Percentiles rank a stretch among this genome's conserved stretches.
Conservation (phyloP, 2,797 vertebrate species). For the Margarornis squamiger region DNA sequence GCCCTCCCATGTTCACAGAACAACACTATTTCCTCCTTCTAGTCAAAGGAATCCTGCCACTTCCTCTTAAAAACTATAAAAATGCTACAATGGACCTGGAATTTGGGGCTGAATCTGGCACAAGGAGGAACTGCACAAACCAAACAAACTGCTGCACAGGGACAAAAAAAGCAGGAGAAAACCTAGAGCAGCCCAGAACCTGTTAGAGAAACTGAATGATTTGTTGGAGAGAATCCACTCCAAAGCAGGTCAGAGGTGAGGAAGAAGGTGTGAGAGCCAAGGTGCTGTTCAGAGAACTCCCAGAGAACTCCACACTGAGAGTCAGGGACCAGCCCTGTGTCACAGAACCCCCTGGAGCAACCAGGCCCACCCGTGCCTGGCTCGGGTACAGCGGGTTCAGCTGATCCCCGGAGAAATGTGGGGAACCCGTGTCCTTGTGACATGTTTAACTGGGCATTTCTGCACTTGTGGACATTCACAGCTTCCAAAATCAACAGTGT, state of each 20-base stretch:
- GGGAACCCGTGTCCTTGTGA: neutral
- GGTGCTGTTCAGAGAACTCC: neutral
- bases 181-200: neutral
- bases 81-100: neutral
- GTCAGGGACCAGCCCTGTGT: neutral
- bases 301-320: fast-evolving
- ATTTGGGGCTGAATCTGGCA: neutral
- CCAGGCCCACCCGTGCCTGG: neutral
- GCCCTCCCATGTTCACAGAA: neutral
- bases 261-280: neutral
- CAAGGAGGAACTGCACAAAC: fast-evolving
- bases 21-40: neutral
- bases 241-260: neutral
- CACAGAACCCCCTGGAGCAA: neutral
- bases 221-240: neutral
- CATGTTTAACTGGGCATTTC: neutral
- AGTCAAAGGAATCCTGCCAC: neutral
- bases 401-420: neutral
- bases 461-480: neutral
- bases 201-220: neutral
- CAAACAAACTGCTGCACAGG: neutral
- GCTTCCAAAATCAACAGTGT: neutral
- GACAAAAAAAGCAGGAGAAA: neutral
- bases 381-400: neutral
- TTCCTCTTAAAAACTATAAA: neutral